Base-by-base conservation (phyloP, 2,113 vertebrate species). In the Elaphurus davidianus region DNA sequence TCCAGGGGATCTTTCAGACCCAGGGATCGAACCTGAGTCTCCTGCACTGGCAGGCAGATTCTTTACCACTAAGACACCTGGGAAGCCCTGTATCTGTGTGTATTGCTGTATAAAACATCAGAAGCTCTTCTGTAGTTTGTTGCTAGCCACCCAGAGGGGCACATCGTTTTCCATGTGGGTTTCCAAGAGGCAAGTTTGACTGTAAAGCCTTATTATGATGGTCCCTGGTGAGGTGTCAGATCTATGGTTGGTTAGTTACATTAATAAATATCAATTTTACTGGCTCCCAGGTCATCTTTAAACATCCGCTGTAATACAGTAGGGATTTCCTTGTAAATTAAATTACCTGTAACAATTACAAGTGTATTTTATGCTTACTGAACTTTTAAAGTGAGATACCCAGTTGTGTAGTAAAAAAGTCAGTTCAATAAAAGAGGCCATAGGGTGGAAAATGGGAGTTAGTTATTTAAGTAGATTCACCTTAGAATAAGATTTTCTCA, bases 281-380 rank as follows among this genome's bases (percentile, higher is more conserved):
- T 85, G 87, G 78, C 87, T 97, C 83, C 79, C 89, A 96, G 89
- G 55, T 87, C 94, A 95, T 92, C 96, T 97, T 98, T 95, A 96
- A 96, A 93, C 71, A 95, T 95, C n/a, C 90, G 76, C 52, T 64
- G 78, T 94, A 96, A 90, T 62, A 84, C 93, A 81, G 62, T 25
- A 87, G 93, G 96, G 96, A 93, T 98, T 97, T 97, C 40, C 96
- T 84, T 60, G 59, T 95, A 98, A 97, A 98, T 97, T 96, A 94
- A 94, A 97, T 97, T 92, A 97, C 74, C 93, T 94, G 87, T 96
- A 95, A 94, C 96, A 96, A 88, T 97, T 33, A 90, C 84, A 94
- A 93, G 85, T 86, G 79, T 94, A 47, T 92, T 94, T 98, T 98
- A 81, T 83, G 83, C 64, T 95, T 79, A 93, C 71, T 97, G 79